Base-by-base conservation (phyloP, 2,797 vertebrate species). In the Halcyon badia region DNA sequence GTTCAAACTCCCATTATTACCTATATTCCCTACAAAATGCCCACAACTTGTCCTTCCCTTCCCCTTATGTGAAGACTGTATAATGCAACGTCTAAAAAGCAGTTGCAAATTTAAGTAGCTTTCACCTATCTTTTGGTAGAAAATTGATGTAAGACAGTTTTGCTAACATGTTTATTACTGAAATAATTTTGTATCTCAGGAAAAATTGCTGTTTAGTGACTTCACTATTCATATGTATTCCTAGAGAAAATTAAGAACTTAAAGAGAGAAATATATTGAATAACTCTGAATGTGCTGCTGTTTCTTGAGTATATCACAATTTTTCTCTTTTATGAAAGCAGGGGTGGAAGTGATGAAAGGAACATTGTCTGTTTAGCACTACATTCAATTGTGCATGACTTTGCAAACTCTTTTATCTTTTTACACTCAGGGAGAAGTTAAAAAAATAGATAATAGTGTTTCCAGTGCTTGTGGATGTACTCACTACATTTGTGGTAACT, bases 401-500 rank as follows among this genome's bases (percentile, higher is more conserved):
- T 71, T 73, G 33, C 17, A 68, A 90, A 41, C 52, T 78, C 83
- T 84, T 71, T 30, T 79, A 30, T 95, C 68, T 93, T 95, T 97
- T 95, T 96, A 94, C 75, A 73, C 72, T 90, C 88, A 99, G 99
- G 99, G 99, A 97, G 99, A 99, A 98, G 97, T 98, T 97, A 97
- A 97, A 96, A 98, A 98, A 81, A 97, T 99, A 97, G 98, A 99
- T 71, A 97, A 73, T 52, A 98, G 97, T 87, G 94, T 98, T 97
- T 98, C 98, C 91, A 98, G 97, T 75, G 85, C 97, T 80, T 99
- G 99, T 95, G 99, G 98, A 98, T 99, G 99, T 96, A 97, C 96
- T 91, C 98, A 98, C 93, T 99, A 99, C 79, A 62, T 97, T 80
- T 99, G 99, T 98, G 99, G 99, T 99, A 99, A 97, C 95, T 98